Base-by-base conservation (phyloP, 2,113 vertebrate species). In the Australoheros scitulus region DNA sequence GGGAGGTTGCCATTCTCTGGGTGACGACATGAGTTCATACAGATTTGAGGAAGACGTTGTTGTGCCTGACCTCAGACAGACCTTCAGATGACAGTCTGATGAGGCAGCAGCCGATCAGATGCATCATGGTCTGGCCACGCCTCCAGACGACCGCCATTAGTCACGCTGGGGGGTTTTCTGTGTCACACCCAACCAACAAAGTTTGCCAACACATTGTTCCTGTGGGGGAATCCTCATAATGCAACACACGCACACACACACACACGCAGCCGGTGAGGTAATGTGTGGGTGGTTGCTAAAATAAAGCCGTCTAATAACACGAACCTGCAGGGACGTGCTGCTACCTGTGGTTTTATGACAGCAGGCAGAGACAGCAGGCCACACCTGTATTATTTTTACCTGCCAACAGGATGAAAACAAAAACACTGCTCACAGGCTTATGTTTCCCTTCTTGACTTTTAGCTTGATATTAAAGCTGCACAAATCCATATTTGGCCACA, bases 211-310 rank as follows among this genome's bases (percentile, higher is more conserved):
- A 32, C 24, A 32, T 47, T 57, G 24, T 55, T 81, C 18, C 58
- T 43, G 20, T 32, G 13, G 76, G 84, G 87, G 77, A 79, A 86
- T 76, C 87, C 85, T 61, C 2, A n/a, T 82, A 81, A 82, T 18
- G 70, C 36, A 79, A 75, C 74, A 76, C 24, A 56, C 7, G 17
- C 11, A 24, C 34, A 52, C 36, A 38, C 11, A 74, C 58, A 13
- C 75, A 58, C 11, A 9, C 6, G 7, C 2, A 68, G 41, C 18
- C 14, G 34, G 17, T 29, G 77, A 80, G 8, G 59, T 8, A 41
- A 74, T 0, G 2, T 0, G 80, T 65, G 36, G 80, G 87, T 1
- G 34, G 84, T 7, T 61, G 52, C 80, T 81, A 79, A 87, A 82
- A 85, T 59, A 43, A 79, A 52, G 2, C 17, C 2, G 52, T 38